Conservation (phyloP, 2,888 invertebrate genomes). For the Drosophila niveifrons region DNA sequence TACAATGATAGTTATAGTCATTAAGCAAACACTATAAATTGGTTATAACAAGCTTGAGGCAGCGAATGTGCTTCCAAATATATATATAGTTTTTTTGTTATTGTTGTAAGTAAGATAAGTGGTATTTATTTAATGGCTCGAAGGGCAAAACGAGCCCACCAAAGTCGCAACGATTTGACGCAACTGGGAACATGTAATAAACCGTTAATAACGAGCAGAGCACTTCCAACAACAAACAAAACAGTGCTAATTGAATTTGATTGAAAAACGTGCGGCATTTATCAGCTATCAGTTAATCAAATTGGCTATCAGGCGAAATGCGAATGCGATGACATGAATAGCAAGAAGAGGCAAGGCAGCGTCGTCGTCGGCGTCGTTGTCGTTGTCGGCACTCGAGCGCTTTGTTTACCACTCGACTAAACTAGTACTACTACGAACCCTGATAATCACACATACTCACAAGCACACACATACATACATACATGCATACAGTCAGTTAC, state of each 20-base stretch:
- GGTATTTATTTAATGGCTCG: conserved; percentile 7
- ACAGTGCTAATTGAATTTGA: conserved; percentile 50
- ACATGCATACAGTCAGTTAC: conserved; percentile 1
- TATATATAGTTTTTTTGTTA: too few relatives aligned
- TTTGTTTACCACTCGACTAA: conserved; percentile 61
- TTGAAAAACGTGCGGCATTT: conserved; percentile 54
- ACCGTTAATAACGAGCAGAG: conserved; percentile 21
- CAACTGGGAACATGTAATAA: conserved; percentile 15
- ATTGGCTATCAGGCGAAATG: conserved; percentile 16
- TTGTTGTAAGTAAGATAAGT: background rate
- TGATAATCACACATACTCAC: background rate
- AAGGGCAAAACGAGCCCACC: background rate
- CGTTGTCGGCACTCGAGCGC: conserved; percentile 26
- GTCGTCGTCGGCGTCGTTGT: background rate
- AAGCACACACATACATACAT: background rate
- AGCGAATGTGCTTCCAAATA: too few relatives aligned
- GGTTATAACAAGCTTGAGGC: conserved; percentile 1
- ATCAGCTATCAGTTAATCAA: conserved; percentile 40
- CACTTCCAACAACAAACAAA: conserved; percentile 5
- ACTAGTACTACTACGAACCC: background rate
- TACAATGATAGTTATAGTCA: background rate
- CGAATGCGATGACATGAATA: background rate
- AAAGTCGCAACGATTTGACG: background rate
- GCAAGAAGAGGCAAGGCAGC: background rate
- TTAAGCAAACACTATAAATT: conserved; percentile 1